Evolutionary conservation across 2,797 vertebrate species (phyloP).

Genomic region (Botia kubotai): DNA sequence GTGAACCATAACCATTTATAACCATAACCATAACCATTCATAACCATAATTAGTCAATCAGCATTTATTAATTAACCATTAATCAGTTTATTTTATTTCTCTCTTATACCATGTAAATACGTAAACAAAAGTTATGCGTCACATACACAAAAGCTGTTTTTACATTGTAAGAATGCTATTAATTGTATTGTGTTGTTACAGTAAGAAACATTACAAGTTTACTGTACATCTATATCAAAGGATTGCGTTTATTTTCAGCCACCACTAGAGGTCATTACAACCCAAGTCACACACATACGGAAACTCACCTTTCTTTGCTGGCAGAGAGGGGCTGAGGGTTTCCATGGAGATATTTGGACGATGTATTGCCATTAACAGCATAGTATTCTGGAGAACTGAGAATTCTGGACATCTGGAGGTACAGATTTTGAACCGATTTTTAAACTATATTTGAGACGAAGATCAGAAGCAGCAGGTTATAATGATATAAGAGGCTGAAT

Average conservation of each 20-base stretch:
- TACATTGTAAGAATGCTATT: not conserved
- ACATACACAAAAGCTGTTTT: not conserved
- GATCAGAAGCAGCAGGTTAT: not conserved
- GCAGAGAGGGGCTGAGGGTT: conserved; percentile 61
- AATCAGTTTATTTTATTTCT: not conserved
- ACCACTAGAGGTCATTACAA: conserved; percentile 63
- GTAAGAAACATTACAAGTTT: not conserved
- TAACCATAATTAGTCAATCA: too few relatives aligned
- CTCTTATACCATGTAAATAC: not conserved
- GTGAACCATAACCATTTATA: conserved; percentile 42
- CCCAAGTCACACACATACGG: not conserved
- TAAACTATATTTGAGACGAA: too few relatives aligned
- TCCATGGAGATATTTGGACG: conserved; percentile 72
- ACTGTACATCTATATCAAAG: not conserved
- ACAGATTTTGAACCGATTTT: not conserved
- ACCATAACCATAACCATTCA: too few relatives aligned
- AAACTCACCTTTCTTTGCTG: conserved; percentile 65
- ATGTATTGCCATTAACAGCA: conserved; percentile 58
- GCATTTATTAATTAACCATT: too few relatives aligned
- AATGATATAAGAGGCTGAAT: not conserved
- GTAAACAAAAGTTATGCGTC: not conserved
- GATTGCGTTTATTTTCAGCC: not conserved
- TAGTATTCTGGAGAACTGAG: conserved; percentile 68
- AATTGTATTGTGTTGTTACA: not conserved
- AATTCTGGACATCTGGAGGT: conserved; percentile 69